Evolutionary conservation across 2,113 vertebrate genomes (phyloP), one percentile per base, ranked within the genome.

Genomic region (Periophthalmodon schlosseri): DNA sequence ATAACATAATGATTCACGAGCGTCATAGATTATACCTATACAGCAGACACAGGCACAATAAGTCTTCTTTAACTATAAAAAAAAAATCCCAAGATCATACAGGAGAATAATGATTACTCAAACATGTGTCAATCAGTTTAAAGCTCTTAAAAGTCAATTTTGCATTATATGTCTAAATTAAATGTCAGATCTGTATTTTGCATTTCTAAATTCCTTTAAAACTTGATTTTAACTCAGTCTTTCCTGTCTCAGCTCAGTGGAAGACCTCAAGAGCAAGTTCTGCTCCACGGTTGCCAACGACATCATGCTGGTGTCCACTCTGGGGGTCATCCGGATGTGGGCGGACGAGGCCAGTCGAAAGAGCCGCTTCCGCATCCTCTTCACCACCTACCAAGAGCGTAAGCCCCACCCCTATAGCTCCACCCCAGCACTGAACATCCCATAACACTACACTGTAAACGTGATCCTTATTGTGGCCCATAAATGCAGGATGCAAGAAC

Each of bases 351-450:
- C 95, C 74, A 99, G 97, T 67, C 94, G 98, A 8, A 96, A 88
- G 86, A 99, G 96, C 81, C 93, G 94, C 61, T 99, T 99, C 87
- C 96, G 97, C 88, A 98, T 99, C 92, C 97, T 99, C 81, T 99
- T 96, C 95, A 99, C 98, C 1, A 99, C 97, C 80, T 99, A 97
- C 84, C 96, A 97, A 96, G 97, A 98, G 90, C 98, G 98, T 99
- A 96, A 98, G 97, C 73, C 56, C 50, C 1, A 1, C 39, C 39
- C 39, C 9, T 44, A 3, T 28, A 10, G 1, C 8, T 50, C 21
- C 58, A 13, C 60, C 60, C 28, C 28, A 6, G 4, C 60, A 20
- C 60, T 63, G 15, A 18, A 33, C 5, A 63, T 34, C 60, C 28
- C 60, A 63, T 63, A 63, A 63, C 34, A 63, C 15, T 33, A 16